These are phyloP conservation scores for Sesamia inferens DNA, from an alignment of 2,888 invertebrate genomes.

Conservation along the genomic window DNA sequence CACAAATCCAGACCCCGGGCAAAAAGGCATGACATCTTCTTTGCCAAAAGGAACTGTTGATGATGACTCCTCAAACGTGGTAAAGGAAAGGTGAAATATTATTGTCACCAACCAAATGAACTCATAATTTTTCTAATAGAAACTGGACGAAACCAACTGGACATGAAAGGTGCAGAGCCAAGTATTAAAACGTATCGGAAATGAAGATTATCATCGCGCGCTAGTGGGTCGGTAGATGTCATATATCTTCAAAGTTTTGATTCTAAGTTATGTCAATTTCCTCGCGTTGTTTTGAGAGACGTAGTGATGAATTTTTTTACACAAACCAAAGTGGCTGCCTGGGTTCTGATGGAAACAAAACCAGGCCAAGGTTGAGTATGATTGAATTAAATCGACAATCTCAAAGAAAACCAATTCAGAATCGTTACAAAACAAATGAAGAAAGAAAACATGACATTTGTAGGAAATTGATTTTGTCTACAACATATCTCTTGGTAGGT, in stretches of 20 bases:
- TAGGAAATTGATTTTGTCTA: constrained; percentile 44
- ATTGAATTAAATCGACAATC: neutral
- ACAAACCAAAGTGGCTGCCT: too few relatives aligned
- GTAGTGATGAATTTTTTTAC: too few relatives aligned
- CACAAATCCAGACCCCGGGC: too few relatives aligned
- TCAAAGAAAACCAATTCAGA: neutral
- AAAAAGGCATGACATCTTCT: too few relatives aligned
- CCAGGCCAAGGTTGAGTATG: neutral
- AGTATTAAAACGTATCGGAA: neutral
- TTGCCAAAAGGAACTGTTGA: neutral
- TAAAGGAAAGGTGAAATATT: neutral
- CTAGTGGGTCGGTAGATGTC: too few relatives aligned
- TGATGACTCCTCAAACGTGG: neutral
- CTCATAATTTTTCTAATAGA: neutral
- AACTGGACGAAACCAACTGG: neutral
- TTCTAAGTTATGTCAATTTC: too few relatives aligned
- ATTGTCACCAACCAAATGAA: neutral
- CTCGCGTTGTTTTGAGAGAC: too few relatives aligned
- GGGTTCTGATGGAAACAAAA: neutral
- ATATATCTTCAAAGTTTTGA: too few relatives aligned
- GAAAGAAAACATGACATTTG: neutral
- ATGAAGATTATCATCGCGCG: too few relatives aligned
- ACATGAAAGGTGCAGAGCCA: neutral
- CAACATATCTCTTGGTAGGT: constrained; percentile 49
- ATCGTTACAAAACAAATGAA: constrained; percentile 28